Conservation (phyloP, 2,888 invertebrate genomes). For the Osmoderma eremita region DNA sequence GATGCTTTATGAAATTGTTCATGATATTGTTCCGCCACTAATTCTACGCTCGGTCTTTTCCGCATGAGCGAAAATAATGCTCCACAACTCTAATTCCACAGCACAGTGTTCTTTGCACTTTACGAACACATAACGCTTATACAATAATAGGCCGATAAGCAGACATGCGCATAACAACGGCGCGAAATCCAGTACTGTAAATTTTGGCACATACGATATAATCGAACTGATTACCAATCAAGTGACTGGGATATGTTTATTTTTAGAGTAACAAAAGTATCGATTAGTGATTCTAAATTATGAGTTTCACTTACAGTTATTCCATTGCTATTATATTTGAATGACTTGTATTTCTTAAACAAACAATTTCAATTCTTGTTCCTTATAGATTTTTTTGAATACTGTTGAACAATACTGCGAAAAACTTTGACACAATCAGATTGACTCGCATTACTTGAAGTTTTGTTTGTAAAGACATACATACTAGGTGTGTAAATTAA, state of each 20-base stretch:
- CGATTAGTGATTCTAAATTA: slow-evolving; percentile 2
- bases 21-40: too few relatives aligned
- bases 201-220: slow-evolving; percentile 1
- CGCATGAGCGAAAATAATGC: too few relatives aligned
- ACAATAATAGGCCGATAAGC: too few relatives aligned
- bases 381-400: neutral
- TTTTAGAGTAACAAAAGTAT: slow-evolving; percentile 6
- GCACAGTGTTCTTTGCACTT: too few relatives aligned
- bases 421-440: neutral
- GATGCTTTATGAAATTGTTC: too few relatives aligned
- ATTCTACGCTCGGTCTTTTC: too few relatives aligned
- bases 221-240: slow-evolving; percentile 9
- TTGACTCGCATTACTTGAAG: neutral
- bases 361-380: neutral
- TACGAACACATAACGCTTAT: too few relatives aligned
- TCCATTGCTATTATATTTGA: neutral
- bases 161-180: too few relatives aligned
- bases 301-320: too few relatives aligned
- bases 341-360: neutral
- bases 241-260: neutral
- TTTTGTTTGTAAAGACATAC: slow-evolving; percentile 11
- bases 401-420: neutral
- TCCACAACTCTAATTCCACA: too few relatives aligned
- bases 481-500: too few relatives aligned
- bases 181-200: too few relatives aligned